Conservation (phyloP, 2,113 vertebrate genomes). For the Grammomys dolichurus region DNA sequence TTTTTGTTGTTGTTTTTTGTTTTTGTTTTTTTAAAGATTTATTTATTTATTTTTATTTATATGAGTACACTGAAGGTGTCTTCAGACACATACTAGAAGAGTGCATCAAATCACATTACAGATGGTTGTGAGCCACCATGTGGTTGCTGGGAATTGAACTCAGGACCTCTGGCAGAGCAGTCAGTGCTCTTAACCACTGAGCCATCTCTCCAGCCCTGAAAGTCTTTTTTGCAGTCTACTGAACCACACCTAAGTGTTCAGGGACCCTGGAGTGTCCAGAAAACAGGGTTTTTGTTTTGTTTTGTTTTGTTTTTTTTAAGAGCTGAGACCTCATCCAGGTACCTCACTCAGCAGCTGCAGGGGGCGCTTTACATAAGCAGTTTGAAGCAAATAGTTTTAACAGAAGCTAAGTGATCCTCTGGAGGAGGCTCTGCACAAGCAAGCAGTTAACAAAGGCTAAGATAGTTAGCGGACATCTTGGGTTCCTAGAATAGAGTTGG, state of each 20-base stretch:
- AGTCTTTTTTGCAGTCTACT: not conserved
- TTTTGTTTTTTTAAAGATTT: no score
- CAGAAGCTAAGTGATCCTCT: not conserved
- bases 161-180: no score
- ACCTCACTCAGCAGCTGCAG: not conserved
- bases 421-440: not conserved
- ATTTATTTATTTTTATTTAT: no score
- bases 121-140: no score
- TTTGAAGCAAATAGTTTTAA: not conserved
- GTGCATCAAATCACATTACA: no score
- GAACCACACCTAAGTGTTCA: not conserved
- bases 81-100: no score
- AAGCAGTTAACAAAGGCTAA: not conserved
- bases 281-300: not conserved
- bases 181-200: no score
- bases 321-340: not conserved
- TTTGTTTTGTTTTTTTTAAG: not conserved
- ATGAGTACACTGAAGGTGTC: no score
- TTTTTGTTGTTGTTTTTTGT: no score
- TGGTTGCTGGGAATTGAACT: no score
- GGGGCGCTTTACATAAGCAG: not conserved
- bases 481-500: not conserved
- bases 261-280: not conserved
- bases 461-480: not conserved
- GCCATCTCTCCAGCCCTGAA: no score